Evolutionary conservation across 2,797 vertebrate genomes (phyloP), one percentile per base, ranked within the genome.

Genomic region (Bucorvus abyssinicus): DNA sequence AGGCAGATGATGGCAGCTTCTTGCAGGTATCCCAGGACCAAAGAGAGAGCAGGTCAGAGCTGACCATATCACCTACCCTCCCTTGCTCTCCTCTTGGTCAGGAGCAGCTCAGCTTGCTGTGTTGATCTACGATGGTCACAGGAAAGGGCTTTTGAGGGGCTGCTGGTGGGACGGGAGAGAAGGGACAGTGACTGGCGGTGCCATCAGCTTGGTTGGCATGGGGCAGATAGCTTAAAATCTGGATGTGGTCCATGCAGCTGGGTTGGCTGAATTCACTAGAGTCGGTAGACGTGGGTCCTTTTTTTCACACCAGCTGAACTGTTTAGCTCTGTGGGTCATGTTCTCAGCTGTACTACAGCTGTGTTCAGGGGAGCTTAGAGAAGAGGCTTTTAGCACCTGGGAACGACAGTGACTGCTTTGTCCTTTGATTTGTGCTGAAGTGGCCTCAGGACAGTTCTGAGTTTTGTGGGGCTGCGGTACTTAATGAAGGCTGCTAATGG

Each of bases 311-410:
- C 40, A 74, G 49, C 47, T 69, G 92, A 92, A 85, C 52, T n/a
- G n/a, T 76, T 93, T 26, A 83, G 64, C 56, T 90, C 38, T 7
- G 45, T 0, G 0, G 59, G 71, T 29, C 56, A 15, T 70, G 32
- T n/a, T 88, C 81, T 80, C 42, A 34, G 42, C 68, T 85, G 49
- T 19, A 16, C 19, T 76, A 77, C 59, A 93, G 71, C 34, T 91
- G 49, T 57, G 47, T 74, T 83, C 57, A 80, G 17, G 15, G 42
- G 14, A 91, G 69, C 57, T 90, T 23, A 88, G 53, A 80, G 49
- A 84, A 70, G 40, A 80, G 57, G 75, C 56, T 87, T 90, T 87
- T 42, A 77, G 82, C 34, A 85, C 68, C 56, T 92, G 82, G 34
- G 55, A 85, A 79, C 87, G 69, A 20, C 63, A 53, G 42, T 30